Percentiles rank a stretch among this genome's conserved stretches.
Evolutionary conservation across 1,140 invertebrate species (phyloP).

Genomic region (Pantala flavescens): DNA sequence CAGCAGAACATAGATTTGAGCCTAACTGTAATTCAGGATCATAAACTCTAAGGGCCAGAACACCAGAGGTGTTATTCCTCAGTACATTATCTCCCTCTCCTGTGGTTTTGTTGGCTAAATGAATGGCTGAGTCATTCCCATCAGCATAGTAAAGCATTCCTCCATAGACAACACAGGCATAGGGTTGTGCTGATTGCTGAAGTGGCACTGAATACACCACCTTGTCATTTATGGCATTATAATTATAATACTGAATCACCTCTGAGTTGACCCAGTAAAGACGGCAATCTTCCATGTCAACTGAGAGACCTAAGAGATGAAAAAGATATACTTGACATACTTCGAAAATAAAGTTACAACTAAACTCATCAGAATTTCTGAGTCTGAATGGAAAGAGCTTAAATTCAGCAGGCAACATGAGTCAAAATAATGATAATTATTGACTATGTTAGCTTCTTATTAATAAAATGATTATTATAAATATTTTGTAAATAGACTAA

Average conservation of each 20-base stretch:
- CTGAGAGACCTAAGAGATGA: conserved; percentile 41
- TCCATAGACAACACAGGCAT: conserved; percentile 48
- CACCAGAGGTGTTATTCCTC: conserved; percentile 51
- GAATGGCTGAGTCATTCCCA: conserved; percentile 43
- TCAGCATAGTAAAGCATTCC: conserved; percentile 49
- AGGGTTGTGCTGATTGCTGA: conserved; percentile 30
- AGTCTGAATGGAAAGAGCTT: too few relatives aligned
- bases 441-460: too few relatives aligned
- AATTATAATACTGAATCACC: conserved; percentile 53
- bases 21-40: conserved; percentile 48
- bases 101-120: conserved; percentile 41
- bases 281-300: conserved; percentile 47
- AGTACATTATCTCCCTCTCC: conserved; percentile 35
- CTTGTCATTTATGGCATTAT: conserved; percentile 32
- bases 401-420: too few relatives aligned
- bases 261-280: conserved; percentile 60
- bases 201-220: conserved; percentile 35
- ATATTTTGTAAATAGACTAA: too few relatives aligned
- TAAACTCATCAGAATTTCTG: too few relatives aligned
- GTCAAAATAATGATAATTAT: too few relatives aligned
- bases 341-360: too few relatives aligned
- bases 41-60: conserved; percentile 58
- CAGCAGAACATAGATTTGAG: conserved; percentile 41
- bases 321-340: conserved; percentile 18
- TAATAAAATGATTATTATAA: too few relatives aligned